A percentile compares a stretch with the other conserved stretches of the same genome.
Evolutionary conservation across 2,113 vertebrate species (phyloP).

Genomic region (Prietella phreatophila): DNA sequence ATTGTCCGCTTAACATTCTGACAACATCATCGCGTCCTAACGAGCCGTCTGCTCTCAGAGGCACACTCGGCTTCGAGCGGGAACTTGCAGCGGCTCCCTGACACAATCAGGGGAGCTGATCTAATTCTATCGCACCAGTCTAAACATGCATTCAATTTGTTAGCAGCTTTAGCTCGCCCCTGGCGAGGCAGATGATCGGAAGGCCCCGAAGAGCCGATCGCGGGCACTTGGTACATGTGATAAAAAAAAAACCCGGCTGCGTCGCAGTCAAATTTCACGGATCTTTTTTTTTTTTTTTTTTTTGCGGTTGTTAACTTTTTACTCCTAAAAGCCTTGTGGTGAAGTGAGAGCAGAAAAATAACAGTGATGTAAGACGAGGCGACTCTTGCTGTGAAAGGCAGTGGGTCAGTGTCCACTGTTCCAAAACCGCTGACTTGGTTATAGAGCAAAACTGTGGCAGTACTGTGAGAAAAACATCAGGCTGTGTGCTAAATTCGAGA

Average conservation of each 20-base stretch:
- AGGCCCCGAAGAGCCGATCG: constrained; percentile 32
- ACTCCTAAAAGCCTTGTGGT: neutral
- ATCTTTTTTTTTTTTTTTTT: neutral
- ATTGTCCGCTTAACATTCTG: constrained; percentile 57
- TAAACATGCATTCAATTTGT: constrained; percentile 79
- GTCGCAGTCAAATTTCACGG: neutral
- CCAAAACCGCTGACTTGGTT: constrained; percentile 18
- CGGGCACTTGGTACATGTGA: constrained; percentile 25
- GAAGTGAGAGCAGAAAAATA: neutral
- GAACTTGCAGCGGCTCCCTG: constrained; percentile 68
- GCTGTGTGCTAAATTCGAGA: constrained; percentile 26
- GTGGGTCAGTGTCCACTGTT: constrained; percentile 40
- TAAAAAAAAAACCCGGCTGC: constrained; percentile 11
- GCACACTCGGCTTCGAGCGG: constrained; percentile 53
- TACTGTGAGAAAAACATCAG: constrained; percentile 49
- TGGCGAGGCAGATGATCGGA: constrained; percentile 58
- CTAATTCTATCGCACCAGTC: constrained; percentile 74
- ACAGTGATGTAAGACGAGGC: constrained; percentile 24
- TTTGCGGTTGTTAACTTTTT: neutral
- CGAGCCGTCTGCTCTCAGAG: constrained; percentile 48
- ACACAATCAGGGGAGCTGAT: constrained; percentile 75
- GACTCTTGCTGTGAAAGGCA: constrained; percentile 22
- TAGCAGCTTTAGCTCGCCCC: constrained; percentile 70
- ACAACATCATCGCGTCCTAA: constrained; percentile 53
- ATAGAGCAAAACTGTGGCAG: neutral